Evolutionary conservation across 2,113 vertebrate species (phyloP).

Genomic region (Caranx ignobilis): DNA sequence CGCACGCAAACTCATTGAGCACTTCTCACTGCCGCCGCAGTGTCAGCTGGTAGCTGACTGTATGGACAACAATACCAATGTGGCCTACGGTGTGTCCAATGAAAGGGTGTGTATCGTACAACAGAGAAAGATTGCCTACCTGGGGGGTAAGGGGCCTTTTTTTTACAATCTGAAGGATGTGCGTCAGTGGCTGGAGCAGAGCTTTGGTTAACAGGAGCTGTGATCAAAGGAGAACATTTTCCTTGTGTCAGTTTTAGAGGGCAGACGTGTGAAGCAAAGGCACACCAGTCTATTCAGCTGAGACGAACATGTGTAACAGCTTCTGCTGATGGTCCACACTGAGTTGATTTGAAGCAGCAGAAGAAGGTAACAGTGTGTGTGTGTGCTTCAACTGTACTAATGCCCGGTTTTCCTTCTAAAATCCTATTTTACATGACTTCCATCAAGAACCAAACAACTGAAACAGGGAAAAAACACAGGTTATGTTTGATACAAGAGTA

Average conservation of each 20-base stretch:
- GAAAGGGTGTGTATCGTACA: constrained; percentile 97
- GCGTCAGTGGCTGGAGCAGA: constrained; percentile 92
- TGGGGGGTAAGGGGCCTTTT: constrained; percentile 97
- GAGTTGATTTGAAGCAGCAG: constrained; percentile 4
- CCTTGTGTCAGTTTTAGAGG: constrained; percentile 16
- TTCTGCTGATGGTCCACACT: not conserved
- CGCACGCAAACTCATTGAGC: constrained; percentile 89
- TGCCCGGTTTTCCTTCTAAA: constrained; percentile 19
- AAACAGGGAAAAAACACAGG: not conserved
- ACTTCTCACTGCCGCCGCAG: constrained; percentile 92
- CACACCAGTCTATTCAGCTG: constrained; percentile 3
- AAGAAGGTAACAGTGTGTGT: not conserved
- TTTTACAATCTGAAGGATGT: constrained; percentile 95
- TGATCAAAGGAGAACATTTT: not conserved
- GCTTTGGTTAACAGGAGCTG: constrained; percentile 88
- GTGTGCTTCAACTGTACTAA: constrained; percentile 31
- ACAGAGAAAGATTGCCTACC: constrained; percentile 92
- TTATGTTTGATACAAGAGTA: constrained; percentile 3
- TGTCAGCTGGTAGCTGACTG: constrained; percentile 95
- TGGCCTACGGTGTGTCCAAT: constrained; percentile 94
- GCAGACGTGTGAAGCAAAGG: constrained; percentile 33
- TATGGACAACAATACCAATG: constrained; percentile 98
- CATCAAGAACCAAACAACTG: constrained; percentile 52
- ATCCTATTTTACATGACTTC: constrained; percentile 7
- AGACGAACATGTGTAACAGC: constrained; percentile 32